phyloP scores from a whole-genome alignment of 1,140 invertebrate species.

The Monochamus saltuarius region DNA sequence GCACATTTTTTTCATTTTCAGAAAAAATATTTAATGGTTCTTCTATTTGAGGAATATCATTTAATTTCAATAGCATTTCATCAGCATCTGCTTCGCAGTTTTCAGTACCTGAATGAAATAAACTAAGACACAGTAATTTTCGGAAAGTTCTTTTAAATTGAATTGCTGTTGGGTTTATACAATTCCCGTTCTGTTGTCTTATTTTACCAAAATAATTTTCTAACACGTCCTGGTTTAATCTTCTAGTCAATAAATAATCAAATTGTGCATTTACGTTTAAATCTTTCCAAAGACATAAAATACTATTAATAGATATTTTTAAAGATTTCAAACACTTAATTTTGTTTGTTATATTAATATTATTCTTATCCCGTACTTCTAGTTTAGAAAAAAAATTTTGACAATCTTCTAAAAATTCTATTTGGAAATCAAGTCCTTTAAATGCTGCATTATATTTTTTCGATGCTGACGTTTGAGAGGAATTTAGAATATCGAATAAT shows the following conservation, averaged over 20 bases:
- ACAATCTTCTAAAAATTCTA: background rate
- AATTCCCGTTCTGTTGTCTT: constrained; percentile 10
- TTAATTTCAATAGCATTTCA: constrained; percentile 2
- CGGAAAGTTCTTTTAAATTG: constrained; percentile 5
- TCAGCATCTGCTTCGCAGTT: constrained; percentile 9
- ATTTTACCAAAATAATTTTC: constrained; percentile 15
- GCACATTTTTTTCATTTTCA: background rate
- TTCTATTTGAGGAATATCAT: background rate
- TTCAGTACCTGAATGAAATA: background rate
- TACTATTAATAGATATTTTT: background rate
- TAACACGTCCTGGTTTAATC: background rate
- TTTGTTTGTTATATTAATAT: background rate
- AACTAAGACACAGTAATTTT: constrained; percentile 11
- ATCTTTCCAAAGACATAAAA: background rate
- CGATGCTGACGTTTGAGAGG: background rate
- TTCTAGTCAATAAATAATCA: background rate
- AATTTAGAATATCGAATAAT: constrained; percentile 3
- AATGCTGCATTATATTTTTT: background rate
- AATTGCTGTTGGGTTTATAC: constrained; percentile 6
- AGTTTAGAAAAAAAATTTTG: background rate
- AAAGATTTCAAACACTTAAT: background rate
- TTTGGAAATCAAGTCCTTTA: background rate
- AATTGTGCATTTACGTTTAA: background rate
- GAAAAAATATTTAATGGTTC: background rate
- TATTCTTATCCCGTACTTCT: background rate